Evolutionary conservation across 2,888 invertebrate genomes (phyloP), one percentile per base, ranked within the genome.

Genomic region (Lacanobia wlatinum): DNA sequence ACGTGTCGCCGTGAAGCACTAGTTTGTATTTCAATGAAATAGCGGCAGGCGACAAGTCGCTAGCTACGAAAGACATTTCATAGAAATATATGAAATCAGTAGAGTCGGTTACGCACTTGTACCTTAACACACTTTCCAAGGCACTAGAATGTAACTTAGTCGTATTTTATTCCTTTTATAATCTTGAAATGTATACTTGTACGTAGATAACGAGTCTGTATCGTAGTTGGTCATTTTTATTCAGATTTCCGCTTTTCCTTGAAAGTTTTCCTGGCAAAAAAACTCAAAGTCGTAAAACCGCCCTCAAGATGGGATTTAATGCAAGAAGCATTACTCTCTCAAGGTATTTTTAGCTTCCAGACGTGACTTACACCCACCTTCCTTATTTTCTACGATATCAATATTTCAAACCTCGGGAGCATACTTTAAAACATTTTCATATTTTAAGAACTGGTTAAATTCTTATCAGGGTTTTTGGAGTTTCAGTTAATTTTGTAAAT

Each of bases 341-440:
- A 40, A 63, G n/a, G 12, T 53, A 64, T 34, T 34, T 64, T 53
- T 64, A 40, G 40, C 52, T 68, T 43, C 8, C 10, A 64, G 9
- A 23, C 12, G n/a, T 40, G 52, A 12, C 28, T 64, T 52, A 16
- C 65, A 12, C 34, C n/a, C 10, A 6, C 34, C 12, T 58, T 5
- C 38, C 28, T 65, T 28, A 38, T 23, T 67, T 34, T 38, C 6
- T 12, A 14, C 34, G 34, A 38, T 23, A 60, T 21, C 14, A 34
- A 48, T 67, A 60, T 38, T 60, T 48, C 5, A 48, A 56, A n/a
- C 16, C 43, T 58, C 58, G n/a, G 1, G 28, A 16, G 58, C 14
- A 43, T 58, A 58, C 14, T n/a, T n/a, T 2, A 2, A 18, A 9
- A 12, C 10, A 38, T 38, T 38, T 12, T 58, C n/a, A 58, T 38